A percentile compares a stretch with the other conserved stretches of the same genome.
phyloP scores from a whole-genome alignment of 2,888 invertebrate genomes.

The Dioctria rufipes region DNA sequence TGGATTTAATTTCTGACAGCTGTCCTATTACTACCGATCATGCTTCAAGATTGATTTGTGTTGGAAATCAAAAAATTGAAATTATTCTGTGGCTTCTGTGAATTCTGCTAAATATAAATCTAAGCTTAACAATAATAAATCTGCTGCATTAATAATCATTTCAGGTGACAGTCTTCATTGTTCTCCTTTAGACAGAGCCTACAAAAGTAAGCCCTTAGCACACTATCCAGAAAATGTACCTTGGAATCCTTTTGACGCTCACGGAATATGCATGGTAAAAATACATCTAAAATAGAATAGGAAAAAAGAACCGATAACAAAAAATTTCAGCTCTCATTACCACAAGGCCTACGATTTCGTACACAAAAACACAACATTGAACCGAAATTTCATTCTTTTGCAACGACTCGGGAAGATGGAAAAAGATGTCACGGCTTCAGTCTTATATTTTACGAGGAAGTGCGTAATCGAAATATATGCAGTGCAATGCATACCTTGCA shows the following conservation, averaged over 20 bases:
- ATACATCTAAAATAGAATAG: no score
- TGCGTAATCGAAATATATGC: constrained; percentile 92
- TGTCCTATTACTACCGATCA: no score
- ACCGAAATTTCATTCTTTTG: constrained; percentile 95
- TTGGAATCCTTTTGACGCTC: constrained; percentile 93
- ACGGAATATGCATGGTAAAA: constrained; percentile 95
- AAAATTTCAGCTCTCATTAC: constrained; percentile 85
- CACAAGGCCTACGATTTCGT: constrained; percentile 93
- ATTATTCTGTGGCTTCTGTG: no score
- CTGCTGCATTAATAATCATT: constrained; percentile 62
- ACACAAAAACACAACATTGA: constrained; percentile 92
- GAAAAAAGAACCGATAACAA: background rate
- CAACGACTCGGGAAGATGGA: constrained; percentile 97
- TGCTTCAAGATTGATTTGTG: no score
- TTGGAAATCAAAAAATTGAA: no score
- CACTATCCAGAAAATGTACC: constrained; percentile 94
- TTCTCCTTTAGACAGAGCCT: constrained; percentile 94
- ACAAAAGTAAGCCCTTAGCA: constrained; percentile 93
- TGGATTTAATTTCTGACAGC: no score
- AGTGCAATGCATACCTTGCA: constrained; percentile 96
- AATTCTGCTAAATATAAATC: no score
- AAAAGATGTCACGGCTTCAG: constrained; percentile 95
- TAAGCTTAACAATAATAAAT: no score
- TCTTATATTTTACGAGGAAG: constrained; percentile 96
- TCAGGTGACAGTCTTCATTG: constrained; percentile 87